A percentile compares a stretch with the other conserved stretches of the same genome.
Conservation (phyloP, 2,797 vertebrate species). For the Cynodonichthys magdalenae region DNA sequence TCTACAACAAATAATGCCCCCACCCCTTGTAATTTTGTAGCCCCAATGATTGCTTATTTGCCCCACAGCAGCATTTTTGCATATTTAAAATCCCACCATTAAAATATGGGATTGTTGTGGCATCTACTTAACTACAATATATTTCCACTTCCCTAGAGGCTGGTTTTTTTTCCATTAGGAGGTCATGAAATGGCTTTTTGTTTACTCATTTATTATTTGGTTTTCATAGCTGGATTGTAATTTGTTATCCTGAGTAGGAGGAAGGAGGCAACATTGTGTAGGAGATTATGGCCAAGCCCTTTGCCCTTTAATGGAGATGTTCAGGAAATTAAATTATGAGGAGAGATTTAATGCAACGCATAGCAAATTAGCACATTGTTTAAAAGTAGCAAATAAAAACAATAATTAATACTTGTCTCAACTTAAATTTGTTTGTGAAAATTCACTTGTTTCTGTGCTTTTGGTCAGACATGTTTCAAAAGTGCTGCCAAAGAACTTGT, state of each 20-base stretch:
- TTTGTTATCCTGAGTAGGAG: conserved; percentile 52
- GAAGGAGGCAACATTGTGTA: conserved; percentile 19
- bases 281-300: conserved; percentile 46
- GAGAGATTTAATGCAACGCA: conserved; percentile 23
- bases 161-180: conserved; percentile 58
- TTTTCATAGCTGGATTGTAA: conserved; percentile 51
- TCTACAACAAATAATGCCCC: conserved; percentile 29
- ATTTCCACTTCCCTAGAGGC: conserved; percentile 39
- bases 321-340: conserved; percentile 43
- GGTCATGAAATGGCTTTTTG: conserved; percentile 62
- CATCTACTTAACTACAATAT: conserved; percentile 52
- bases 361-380: conserved; percentile 13
- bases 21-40: conserved; percentile 33
- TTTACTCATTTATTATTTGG: conserved; percentile 71
- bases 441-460: background rate
- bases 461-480: background rate
- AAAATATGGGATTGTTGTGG: conserved; percentile 46
- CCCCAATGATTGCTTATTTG: conserved; percentile 31
- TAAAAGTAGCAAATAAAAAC: background rate
- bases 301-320: conserved; percentile 32
- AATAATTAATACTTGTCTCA: background rate
- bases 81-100: conserved; percentile 70
- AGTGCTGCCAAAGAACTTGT: background rate
- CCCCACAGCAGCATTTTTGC: conserved; percentile 44
- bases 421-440: background rate